Evolutionary conservation across 2,113 vertebrate genomes (phyloP), one percentile per base, ranked within the genome.

Genomic region (Xiphophorus hellerii): DNA sequence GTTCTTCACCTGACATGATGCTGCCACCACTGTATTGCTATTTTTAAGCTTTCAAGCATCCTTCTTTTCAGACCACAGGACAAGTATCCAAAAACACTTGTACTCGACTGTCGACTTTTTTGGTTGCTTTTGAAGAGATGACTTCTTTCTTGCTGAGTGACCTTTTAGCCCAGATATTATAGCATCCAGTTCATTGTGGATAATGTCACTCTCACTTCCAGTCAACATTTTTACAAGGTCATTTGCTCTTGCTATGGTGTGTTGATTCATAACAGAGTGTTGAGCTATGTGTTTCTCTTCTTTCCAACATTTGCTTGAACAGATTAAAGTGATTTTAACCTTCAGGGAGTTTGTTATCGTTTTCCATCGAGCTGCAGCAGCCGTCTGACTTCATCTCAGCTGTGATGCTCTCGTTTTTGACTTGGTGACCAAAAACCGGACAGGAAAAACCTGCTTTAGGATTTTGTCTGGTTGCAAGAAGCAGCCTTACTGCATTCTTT

Each of bases 401-500:
- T 33, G 10, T 63, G 30, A 29, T 29, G n/a, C 20, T 67, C 11
- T 69, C 29, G 10, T 5, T 62, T 76, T 74, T 51, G 58, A 42
- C 13, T n/a, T 76, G 13, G 54, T 64, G 9, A 3, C 25, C 33
- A 1, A 48, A 71, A 39, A 42, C 54, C 73, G 66, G 67, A 72
- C 85, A 66, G 75, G 88, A 89, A 89, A 90, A 93, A 92, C 87
- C 84, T 88, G 90, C 82, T 58, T 67, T 51, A 27, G 14, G 66
- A 62, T 62, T 66, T 68, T 8, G 29, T 67, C 71, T 69, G 69
- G 44, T 77, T 64, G 33, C 69, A 27, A 39, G 27, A 33, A 60
- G 39, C 29, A 5, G 76, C 54, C 71, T 31, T 30, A 62, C 82
- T 20, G 22, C 83, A 83, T 88, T 76, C 81, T 80, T 77, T 42